These are phyloP conservation scores for Monopterus albus DNA, from an alignment of 2,113 vertebrate genomes.

Conservation along the genomic window DNA sequence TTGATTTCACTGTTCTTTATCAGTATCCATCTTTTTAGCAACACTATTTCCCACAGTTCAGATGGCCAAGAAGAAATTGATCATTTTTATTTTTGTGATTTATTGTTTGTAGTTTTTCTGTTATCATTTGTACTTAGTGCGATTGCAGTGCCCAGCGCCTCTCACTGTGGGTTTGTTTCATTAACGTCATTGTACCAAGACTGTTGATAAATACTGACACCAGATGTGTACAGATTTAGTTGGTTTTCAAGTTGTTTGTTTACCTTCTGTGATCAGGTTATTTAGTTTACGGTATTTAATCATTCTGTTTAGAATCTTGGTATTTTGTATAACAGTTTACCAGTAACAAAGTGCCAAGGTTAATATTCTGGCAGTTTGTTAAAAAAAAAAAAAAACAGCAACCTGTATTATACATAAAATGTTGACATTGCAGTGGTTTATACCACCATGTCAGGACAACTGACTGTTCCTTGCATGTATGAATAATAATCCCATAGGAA, in stretches of 20 bases:
- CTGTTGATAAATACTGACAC: neutral
- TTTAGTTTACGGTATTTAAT: neutral
- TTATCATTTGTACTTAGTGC: neutral
- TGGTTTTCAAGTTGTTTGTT: neutral
- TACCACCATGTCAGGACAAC: no score
- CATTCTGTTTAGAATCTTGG: neutral
- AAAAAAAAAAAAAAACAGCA: neutral
- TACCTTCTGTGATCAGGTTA: neutral
- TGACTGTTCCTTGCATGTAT: neutral
- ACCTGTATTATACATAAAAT: neutral
- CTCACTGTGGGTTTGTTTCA: neutral
- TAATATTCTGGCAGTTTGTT: neutral
- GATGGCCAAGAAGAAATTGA: neutral
- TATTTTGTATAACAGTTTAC: neutral
- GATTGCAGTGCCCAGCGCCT: neutral
- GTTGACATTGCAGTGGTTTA: neutral
- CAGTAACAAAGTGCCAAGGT: slow-evolving; percentile 1
- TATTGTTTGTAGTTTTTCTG: neutral
- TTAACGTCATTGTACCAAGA: neutral
- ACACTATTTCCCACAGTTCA: neutral
- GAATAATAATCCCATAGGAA: neutral
- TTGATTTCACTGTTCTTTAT: no score
- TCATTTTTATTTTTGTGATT: neutral
- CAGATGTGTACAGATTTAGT: neutral
- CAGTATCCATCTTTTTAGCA: no score